Evolutionary conservation across 2,888 invertebrate genomes (phyloP), one percentile per base, ranked within the genome.

Genomic region (Orthosia incerta): DNA sequence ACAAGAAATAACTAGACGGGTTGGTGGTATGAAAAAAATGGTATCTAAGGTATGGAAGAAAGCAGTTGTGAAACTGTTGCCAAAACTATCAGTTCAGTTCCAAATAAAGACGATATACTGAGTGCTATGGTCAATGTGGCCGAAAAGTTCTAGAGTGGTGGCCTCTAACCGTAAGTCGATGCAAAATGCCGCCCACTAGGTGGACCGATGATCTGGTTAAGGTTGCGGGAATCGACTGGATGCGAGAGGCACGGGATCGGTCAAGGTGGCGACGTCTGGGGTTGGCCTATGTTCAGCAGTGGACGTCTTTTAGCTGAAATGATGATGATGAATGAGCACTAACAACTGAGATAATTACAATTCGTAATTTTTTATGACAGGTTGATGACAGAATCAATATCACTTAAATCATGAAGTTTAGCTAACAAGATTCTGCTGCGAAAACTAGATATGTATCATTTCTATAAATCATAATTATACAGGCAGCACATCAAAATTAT

Each of bases 391-490:
- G 13, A 13, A 46, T 57, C 26, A 18, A 55, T 9, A 23, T 39
- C 16, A 48, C 18, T 4, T n/a, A 64, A 45, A 0, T 65, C 3
- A 39, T 23, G 39, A 53, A 39, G 13, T n/a, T 50, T 23, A n/a
- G 45, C 7, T 16, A 20, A 5, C 9, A 16, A 59, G 4, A 12
- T 2, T 11, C 74, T 39, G 23, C 23, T 53, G 51, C 45, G 11
- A 68, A 55, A 76, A 50, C 3, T n/a, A 70, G 20, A 70, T 31
- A 69, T 13, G 26, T 60, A n/a, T 46, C 7, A 20, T 23, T 39
- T 48, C 18, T 48, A 13, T 13, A 48, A 3, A 31, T 23, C 50
- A 1, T 16, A 31, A 31, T 31, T 5, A n/a, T 15, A 26, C 0
- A 26, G 16, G 50, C 50, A 31, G 26, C 7, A n/a, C 3, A 59